phyloP scores from a whole-genome alignment of 2,888 invertebrate species.

The Empis stercorea region DNA sequence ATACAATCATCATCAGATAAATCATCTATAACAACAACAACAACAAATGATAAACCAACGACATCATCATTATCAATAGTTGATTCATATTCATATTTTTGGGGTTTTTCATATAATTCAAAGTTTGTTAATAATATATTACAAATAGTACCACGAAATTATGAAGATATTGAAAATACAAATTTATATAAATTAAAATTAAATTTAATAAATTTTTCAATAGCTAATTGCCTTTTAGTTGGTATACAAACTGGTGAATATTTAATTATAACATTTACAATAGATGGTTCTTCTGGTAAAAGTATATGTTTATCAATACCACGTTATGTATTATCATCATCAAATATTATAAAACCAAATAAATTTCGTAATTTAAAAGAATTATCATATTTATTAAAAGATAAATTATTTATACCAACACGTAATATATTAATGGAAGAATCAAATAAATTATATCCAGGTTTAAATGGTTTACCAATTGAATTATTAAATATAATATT shows the following conservation, averaged over 20 bases:
- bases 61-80: conserved; percentile 16
- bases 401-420: conserved; percentile 41
- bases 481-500: conserved; percentile 26
- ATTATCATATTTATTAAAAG: conserved; percentile 40
- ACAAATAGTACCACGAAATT: neutral
- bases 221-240: conserved; percentile 15
- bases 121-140: neutral
- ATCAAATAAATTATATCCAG: conserved; percentile 20
- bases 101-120: conserved; percentile 16
- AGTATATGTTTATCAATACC: conserved; percentile 28
- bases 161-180: neutral
- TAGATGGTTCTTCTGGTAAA: conserved; percentile 19
- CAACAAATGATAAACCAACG: too few relatives aligned
- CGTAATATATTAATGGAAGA: conserved; percentile 41
- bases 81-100: neutral
- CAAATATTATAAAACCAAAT: conserved; percentile 19
- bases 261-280: conserved; percentile 25
- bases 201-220: conserved; percentile 1
- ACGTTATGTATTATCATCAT: conserved; percentile 25
- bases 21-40: neutral
- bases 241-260: conserved; percentile 27
- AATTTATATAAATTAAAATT: conserved; percentile 4
- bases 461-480: conserved; percentile 32
- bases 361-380: conserved; percentile 35
- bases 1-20: conserved; percentile 14